Base-by-base conservation (phyloP, 2,888 invertebrate genomes). In the Philonicus albiceps region DNA sequence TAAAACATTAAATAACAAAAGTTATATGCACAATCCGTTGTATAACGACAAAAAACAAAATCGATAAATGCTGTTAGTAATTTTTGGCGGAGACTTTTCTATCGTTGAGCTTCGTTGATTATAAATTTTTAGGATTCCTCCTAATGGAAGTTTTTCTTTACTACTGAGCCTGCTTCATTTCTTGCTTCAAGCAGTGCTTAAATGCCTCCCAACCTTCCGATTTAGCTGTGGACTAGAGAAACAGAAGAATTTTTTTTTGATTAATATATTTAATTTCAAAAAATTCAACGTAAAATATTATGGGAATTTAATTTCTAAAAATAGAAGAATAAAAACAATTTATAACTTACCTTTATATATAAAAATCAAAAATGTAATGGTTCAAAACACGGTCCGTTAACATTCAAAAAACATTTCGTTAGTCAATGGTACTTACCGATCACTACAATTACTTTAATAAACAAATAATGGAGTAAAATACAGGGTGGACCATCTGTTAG, bases 201-300 rank as follows among this genome's bases (percentile, higher is more conserved):
- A 98, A 98, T 6, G 97, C 96, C 89, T 97, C 97, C 98, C 98
- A 98, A 37, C 97, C 97, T 93, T 97, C 97, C 89, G 95, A 96
- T 92, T 97, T 96, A 53, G 96, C 95, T 90, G 95, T 96, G 0
- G 97, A 96, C 98, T 98, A 94, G 86, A 95, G 95, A 88, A 27
- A 16, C 49, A 55, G 30, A 53, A 22, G 43, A 19, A 78, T 78
- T 78, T 8, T 37, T 37, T 37, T 31, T 76, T 22, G 19, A 75
- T 75, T 75, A 43, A 6, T 40, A 0, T 37, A 6, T 5, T n/a
- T 16, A 76, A 43, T 43, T 43, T 43, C 3, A 13, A 43, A 49
- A 64, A 55, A 22, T 64, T 22, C 64, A 64, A 64, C 16, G 8
- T 0, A 49, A n/a, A 1, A n/a, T 16, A 49, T 43, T 3, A 11